Evolutionary conservation across 1,140 invertebrate genomes (phyloP), one percentile per base, ranked within the genome.

Genomic region (Lepidurus packardi): DNA sequence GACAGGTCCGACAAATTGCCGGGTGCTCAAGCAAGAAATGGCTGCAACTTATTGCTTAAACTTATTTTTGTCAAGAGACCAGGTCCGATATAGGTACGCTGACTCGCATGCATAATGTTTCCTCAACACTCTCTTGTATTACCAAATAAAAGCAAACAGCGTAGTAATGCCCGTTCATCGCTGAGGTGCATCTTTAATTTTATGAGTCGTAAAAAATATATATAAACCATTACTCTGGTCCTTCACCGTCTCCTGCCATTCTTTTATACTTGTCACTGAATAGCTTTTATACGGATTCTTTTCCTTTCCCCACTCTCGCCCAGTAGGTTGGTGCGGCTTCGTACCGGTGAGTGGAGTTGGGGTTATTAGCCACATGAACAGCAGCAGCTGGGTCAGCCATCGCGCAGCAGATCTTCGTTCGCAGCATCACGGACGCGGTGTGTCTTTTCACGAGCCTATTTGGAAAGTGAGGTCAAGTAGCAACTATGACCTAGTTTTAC

Each of bases 401-500:
- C 53, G 53, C 53, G 53, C 53, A 65, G 13, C n/a, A 21, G 53
- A 65, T 65, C 53, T 16, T 21, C 53, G 16, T 65, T 65, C 53
- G 8, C 53, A 13, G 53, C 53, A 65, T 65, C 53, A 65, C 10
- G 53, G 53, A 65, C 53, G 53, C 53, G n/a, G 4, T 6, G 53
- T 21, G 53, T 13, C 53, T 65, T 65, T 65, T 65, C n/a, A 65
- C 13, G 53, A 65, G 53, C 53, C 53, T 21, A 65, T 65, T 65
- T 65, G 53, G 53, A 21, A 65, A 65, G 53, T 65, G 53, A 65
- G 53, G 53, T 65, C 53, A 65, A 65, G 53, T 65, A 65, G 53
- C 53, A 65, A 65, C 53, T 65, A n/a, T 65, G 53, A 65, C 53
- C 53, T 65, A 21, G 53, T 65, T 65, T 65, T 65, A 65, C 53